phyloP scores from a whole-genome alignment of 37 sponge, comb jelly and placozoan species.

The Dysidea cf. avara region DNA sequence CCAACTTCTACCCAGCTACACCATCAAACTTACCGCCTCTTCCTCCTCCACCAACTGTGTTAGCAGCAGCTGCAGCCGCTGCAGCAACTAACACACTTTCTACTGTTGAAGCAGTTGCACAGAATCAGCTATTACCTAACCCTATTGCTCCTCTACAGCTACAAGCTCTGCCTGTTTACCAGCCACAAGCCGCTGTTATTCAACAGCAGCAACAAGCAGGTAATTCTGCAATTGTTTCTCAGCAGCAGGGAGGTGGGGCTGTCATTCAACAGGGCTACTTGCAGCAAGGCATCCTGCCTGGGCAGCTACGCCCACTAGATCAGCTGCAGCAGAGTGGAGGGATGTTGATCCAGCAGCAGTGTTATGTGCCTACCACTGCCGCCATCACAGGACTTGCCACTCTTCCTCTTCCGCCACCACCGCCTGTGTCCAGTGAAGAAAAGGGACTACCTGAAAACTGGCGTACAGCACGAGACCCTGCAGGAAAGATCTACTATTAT shows the following conservation, averaged over 20 bases:
- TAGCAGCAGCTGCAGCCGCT: neutral
- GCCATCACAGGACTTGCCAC: too few relatives aligned
- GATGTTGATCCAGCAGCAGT: too few relatives aligned
- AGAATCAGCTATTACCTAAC: too few relatives aligned
- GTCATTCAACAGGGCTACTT: neutral
- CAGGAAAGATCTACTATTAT: conserved; percentile 60
- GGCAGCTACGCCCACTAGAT: too few relatives aligned
- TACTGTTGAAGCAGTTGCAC: too few relatives aligned
- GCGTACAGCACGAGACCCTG: conserved; percentile 46
- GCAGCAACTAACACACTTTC: too few relatives aligned
- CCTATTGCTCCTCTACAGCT: too few relatives aligned
- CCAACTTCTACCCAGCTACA: neutral
- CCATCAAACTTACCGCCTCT: neutral
- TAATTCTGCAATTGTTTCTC: neutral
- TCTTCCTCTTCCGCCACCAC: conserved; percentile 26
- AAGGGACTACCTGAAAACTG: conserved; percentile 56
- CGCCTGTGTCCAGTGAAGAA: conserved; percentile 21
- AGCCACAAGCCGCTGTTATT: conserved; percentile 42
- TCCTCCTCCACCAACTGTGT: neutral
- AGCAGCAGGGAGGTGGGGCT: neutral
- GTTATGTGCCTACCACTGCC: too few relatives aligned
- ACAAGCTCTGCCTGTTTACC: conserved; percentile 5
- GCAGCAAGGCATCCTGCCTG: too few relatives aligned
- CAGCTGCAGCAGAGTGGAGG: too few relatives aligned
- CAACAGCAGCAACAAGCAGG: conserved; percentile 25